A percentile compares a stretch with the other conserved stretches of the same genome.
These are phyloP conservation scores for Lobophora halterata DNA, from an alignment of 2,888 invertebrate genomes.

Conservation along the genomic window DNA sequence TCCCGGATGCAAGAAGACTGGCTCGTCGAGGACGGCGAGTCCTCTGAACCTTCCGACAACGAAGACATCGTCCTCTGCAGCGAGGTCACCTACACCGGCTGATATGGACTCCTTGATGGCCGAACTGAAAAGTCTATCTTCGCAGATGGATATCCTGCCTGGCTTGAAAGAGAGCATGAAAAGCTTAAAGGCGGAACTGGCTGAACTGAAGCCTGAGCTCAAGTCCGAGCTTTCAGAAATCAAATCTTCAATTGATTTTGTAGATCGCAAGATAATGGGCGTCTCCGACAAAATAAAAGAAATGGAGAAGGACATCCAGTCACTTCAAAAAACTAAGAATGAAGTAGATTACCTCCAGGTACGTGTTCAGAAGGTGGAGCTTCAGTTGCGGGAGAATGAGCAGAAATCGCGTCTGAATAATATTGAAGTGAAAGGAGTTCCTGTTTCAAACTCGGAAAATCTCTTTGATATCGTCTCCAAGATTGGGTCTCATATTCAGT, in stretches of 20 bases:
- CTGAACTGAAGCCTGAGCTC: not conserved
- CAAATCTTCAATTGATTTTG: slow-evolving; percentile 1
- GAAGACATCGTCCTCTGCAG: too few species aligned
- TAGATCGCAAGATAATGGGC: not conserved
- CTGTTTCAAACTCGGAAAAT: slow-evolving; percentile 10
- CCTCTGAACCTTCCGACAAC: too few species aligned
- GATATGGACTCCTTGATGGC: slow-evolving; percentile 2
- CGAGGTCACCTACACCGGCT: not conserved
- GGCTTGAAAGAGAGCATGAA: not conserved
- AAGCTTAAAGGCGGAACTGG: not conserved
- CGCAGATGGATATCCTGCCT: not conserved
- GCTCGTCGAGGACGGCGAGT: too few species aligned
- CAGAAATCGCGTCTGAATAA: not conserved
- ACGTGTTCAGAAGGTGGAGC: not conserved
- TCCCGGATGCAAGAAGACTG: not conserved
- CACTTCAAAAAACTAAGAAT: not conserved
- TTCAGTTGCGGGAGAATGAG: not conserved
- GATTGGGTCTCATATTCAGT: slow-evolving; percentile 7
- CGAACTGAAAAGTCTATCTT: slow-evolving; percentile 1
- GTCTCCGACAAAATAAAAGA: not conserved
- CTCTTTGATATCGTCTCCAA: slow-evolving; percentile 8
- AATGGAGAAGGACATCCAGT: not conserved
- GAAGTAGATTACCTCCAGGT: not conserved
- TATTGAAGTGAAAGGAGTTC: slow-evolving; percentile 1
- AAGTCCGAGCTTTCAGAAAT: not conserved